These are phyloP conservation scores for Nerophis lumbriciformis DNA, from an alignment of 2,113 vertebrate genomes.

Conservation along the genomic window DNA sequence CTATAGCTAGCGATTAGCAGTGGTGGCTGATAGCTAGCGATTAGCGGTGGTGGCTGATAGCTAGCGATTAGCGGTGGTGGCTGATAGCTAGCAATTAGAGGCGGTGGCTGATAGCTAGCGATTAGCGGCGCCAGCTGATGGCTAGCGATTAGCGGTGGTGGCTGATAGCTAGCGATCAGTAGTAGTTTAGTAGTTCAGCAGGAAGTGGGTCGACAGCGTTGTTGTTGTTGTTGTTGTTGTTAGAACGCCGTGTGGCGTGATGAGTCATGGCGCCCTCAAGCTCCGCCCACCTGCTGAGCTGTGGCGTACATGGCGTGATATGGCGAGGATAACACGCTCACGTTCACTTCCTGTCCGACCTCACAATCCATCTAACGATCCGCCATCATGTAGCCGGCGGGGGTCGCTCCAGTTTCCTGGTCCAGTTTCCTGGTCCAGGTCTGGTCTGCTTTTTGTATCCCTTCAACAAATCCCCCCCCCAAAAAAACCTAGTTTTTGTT, in stretches of 20 bases:
- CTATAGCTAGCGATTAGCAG: too few species aligned
- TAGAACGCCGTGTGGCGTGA: not conserved
- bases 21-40: too few species aligned
- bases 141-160: too few species aligned
- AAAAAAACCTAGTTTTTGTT: conserved; percentile 17
- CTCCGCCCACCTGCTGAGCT: conserved; percentile 55
- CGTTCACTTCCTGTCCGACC: conserved; percentile 4
- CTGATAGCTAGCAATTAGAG: too few species aligned
- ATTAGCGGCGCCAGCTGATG: too few species aligned
- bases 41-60: too few species aligned
- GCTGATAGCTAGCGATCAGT: too few species aligned
- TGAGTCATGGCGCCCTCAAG: conserved; percentile 33
- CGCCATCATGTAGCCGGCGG: conserved; percentile 11
- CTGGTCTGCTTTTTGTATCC: conserved; percentile 6
- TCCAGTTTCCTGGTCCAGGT: conserved; percentile 17
- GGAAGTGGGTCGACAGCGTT: conserved; percentile 11
- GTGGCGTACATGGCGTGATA: not conserved
- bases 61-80: too few species aligned
- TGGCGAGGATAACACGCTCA: too few species aligned
- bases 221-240: conserved; percentile 60
- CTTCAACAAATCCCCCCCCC: conserved; percentile 6
- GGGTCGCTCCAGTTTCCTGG: conserved; percentile 18
- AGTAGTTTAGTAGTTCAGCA: not conserved
- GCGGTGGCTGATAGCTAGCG: too few species aligned
- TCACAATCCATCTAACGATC: conserved; percentile 24